These are phyloP conservation scores for Amniataba percoides DNA, from an alignment of 2,797 vertebrate species.

Conservation along the genomic window DNA sequence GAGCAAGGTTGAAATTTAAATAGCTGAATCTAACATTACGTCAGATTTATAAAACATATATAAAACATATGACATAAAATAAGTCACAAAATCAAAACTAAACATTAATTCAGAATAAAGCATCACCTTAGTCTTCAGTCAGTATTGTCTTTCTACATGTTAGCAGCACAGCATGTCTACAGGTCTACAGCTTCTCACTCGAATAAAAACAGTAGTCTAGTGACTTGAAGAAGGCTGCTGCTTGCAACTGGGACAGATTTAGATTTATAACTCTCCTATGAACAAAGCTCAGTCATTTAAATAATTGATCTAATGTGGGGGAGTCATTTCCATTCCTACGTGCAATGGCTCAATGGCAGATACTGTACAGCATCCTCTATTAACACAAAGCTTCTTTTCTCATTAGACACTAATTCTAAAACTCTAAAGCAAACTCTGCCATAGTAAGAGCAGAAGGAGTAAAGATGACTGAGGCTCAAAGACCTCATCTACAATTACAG, in stretches of 20 bases:
- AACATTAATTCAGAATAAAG: not conserved
- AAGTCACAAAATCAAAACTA: not conserved
- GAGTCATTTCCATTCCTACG: conserved; percentile 33
- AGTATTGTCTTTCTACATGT: not conserved
- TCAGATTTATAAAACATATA: too few species aligned
- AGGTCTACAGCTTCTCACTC: not conserved
- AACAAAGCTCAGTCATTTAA: conserved; percentile 60
- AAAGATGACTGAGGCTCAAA: not conserved
- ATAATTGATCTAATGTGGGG: conserved; percentile 65
- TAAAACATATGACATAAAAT: not conserved
- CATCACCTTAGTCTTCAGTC: not conserved
- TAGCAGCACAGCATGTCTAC: not conserved
- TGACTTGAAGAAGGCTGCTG: conserved; percentile 9
- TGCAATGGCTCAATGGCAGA: conserved; percentile 9
- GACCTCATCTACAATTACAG: not conserved
- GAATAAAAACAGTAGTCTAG: not conserved
- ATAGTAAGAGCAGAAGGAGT: not conserved
- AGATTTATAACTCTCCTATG: conserved; percentile 34
- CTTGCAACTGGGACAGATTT: conserved; percentile 32
- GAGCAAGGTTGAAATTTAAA: not conserved
- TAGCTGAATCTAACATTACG: not conserved
- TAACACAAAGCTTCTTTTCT: not conserved
- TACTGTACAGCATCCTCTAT: not conserved
- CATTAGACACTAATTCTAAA: not conserved
- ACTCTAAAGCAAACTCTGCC: not conserved